A percentile compares a stretch with the other conserved stretches of the same genome.
phyloP scores from a whole-genome alignment of 2,888 invertebrate genomes.

The Brenthis ino region DNA sequence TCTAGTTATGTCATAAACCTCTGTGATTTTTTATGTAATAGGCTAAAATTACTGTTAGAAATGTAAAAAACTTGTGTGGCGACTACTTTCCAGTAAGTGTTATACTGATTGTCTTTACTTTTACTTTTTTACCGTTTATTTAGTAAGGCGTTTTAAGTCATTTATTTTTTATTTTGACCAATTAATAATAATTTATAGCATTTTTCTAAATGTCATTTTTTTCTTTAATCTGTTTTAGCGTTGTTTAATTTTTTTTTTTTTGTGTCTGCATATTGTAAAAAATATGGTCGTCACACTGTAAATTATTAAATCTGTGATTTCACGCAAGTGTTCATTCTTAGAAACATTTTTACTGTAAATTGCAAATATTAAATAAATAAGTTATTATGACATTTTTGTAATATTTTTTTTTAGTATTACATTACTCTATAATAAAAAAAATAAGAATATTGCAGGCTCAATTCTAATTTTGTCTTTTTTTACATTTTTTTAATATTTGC shows the following conservation, averaged over 20 bases:
- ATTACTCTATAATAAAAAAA: background rate
- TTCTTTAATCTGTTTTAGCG: too few species aligned
- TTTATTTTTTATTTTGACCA: too few species aligned
- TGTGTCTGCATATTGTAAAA: background rate
- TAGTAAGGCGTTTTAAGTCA: too few species aligned
- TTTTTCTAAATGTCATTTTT: too few species aligned
- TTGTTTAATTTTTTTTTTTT: background rate
- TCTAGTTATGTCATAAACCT: conserved; percentile 15
- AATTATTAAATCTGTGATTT: conserved; percentile 31
- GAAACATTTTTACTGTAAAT: conserved; percentile 16
- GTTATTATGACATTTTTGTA: background rate
- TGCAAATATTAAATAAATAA: conserved; percentile 10
- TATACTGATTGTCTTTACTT: too few species aligned
- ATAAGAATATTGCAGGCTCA: background rate
- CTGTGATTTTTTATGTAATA: conserved; percentile 38
- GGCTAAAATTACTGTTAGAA: conserved; percentile 34
- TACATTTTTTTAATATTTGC: conserved; percentile 11
- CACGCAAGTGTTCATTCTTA: conserved; percentile 34
- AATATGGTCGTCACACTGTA: conserved; percentile 20
- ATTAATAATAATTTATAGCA: too few species aligned
- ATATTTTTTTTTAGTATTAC: background rate
- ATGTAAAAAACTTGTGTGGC: conserved; percentile 25
- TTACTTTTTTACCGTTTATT: too few species aligned
- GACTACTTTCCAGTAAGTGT: conserved; percentile 7
- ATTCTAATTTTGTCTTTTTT: background rate